Evolutionary conservation across 1,140 invertebrate genomes (phyloP).

Genomic region (Trichonephila clavipes): DNA sequence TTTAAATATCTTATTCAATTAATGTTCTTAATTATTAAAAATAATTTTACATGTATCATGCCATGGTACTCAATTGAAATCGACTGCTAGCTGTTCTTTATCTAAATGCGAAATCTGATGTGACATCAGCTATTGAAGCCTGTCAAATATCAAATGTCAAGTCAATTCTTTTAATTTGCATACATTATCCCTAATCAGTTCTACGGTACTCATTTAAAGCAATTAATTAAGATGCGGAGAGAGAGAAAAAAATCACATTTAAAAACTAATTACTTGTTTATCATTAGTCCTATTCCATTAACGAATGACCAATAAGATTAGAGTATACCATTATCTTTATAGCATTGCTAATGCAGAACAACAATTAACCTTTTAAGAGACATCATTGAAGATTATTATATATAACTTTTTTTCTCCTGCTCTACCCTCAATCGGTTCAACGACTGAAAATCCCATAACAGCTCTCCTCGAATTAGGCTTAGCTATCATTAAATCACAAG

Average conservation of each 20-base stretch:
- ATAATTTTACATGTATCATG: neutral
- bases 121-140: neutral
- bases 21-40: no score
- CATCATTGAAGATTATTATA: constrained; percentile 3
- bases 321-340: neutral
- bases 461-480: constrained; percentile 1
- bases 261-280: neutral
- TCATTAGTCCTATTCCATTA: neutral
- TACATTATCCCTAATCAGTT: neutral
- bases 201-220: neutral
- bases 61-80: neutral
- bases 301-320: neutral
- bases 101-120: neutral
- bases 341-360: neutral
- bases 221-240: neutral
- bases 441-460: constrained; percentile 30
- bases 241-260: neutral
- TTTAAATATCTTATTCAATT: no score
- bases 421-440: constrained; percentile 26
- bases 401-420: neutral
- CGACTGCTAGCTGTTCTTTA: neutral
- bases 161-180: neutral
- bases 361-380: constrained; percentile 50
- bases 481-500: neutral
- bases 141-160: neutral